Base-by-base conservation (phyloP, 2,888 invertebrate species). In the Polia nebulosa region DNA sequence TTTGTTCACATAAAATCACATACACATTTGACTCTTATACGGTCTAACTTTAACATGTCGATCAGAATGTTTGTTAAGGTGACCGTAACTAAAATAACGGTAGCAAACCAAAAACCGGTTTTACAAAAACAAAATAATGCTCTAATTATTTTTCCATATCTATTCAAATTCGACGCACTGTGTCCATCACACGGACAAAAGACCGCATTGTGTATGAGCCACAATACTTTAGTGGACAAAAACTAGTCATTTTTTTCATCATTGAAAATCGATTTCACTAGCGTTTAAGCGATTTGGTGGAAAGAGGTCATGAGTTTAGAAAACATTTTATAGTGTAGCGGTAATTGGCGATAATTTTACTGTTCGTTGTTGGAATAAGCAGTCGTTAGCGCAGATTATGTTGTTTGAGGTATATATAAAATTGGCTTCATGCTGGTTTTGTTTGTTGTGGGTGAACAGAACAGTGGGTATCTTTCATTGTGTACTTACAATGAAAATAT, bases 341-440 rank as follows among this genome's bases (percentile, higher is more conserved):
- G 59, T 80, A 80, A 81, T 69, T 72, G 69, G 45, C 44, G 81
- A 79, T 87, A 85, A 85, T 78, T 83, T 67, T 36, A 72, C 66
- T 69, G 82, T 81, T 62, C 20, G 60, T 66, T 75, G 70, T 78
- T 53, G 36, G 68, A 55, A 47, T 62, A 80, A 72, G 71, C 55
- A 76, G 13, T 61, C 25, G 39, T 60, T 32, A 61, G 45, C 45
- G 27, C 32, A 55, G 41, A 65, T 60, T 34, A 45, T 51, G 27
- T 20, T 60, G 44, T 58, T 62, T 53, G 49, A 63, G 22, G 52
- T 72, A 34, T 13, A 13, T 0, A 34, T 13, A 13, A 13, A 34
- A 34, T 36, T 15, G 22, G 8, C 49, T 61, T 65, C 22, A 25
- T 20, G 59, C 34, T 55, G n/a, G n/a, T 36, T 13, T 44, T 27